A percentile compares a stretch with the other conserved stretches of the same genome.
phyloP scores from a whole-genome alignment of 2,113 vertebrate species.

The Chitala chitala region DNA sequence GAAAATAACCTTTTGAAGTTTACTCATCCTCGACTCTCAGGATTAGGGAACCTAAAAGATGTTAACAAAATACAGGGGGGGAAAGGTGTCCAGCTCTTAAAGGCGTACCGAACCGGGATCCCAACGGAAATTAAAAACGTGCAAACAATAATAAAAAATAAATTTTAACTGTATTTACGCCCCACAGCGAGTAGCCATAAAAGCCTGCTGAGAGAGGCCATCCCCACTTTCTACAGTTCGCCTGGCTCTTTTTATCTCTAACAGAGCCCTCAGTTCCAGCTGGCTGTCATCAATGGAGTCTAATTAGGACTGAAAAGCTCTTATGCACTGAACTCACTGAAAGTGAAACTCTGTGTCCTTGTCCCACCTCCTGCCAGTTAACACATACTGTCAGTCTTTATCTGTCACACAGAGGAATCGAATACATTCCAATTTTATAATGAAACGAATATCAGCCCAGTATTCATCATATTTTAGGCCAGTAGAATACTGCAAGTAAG shows the following conservation, averaged over 20 bases:
- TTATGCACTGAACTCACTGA: not conserved
- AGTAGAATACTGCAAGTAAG: not conserved
- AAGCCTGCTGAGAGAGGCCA: not conserved
- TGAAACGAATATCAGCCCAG: constrained; percentile 1
- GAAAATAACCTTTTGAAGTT: not conserved
- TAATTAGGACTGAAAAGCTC: not conserved
- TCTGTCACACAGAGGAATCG: not conserved
- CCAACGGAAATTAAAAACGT: not conserved
- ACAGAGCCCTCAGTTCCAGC: not conserved
- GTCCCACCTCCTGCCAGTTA: not conserved
- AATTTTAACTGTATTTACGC: not conserved
- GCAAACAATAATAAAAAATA: not conserved
- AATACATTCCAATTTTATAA: not conserved
- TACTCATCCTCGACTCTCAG: not conserved
- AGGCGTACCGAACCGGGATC: not conserved
- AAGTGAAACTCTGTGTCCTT: not conserved
- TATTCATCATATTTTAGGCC: not conserved
- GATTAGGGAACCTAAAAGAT: not conserved
- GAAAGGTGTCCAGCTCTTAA: too few species aligned
- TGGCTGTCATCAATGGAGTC: not conserved
- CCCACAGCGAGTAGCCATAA: not conserved
- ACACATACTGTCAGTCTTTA: not conserved
- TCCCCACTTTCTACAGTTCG: not conserved
- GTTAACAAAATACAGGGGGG: not conserved
- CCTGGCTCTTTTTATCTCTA: not conserved